Evolutionary conservation across 2,888 invertebrate species (phyloP).

Genomic region (Nephrotoma guestfalica): DNA sequence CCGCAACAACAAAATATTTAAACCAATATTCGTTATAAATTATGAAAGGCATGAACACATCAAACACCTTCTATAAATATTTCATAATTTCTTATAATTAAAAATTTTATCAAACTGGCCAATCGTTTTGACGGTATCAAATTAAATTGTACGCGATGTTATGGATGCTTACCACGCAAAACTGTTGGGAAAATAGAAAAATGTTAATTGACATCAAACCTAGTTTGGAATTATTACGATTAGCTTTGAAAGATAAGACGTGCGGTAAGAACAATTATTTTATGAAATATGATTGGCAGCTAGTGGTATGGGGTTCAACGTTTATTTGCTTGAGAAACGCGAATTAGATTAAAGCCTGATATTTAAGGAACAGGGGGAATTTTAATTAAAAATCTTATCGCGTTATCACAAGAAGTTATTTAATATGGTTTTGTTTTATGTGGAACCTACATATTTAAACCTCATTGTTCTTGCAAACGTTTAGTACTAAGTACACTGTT

Average conservation of each 20-base stretch:
- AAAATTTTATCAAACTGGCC: not conserved
- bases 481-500: too few relatives aligned
- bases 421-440: too few relatives aligned
- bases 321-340: not conserved
- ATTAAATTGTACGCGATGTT: not conserved
- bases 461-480: too few relatives aligned
- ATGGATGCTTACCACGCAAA: not conserved
- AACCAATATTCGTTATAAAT: not conserved
- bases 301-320: not conserved
- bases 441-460: too few relatives aligned
- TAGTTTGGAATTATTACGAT: not conserved
- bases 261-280: not conserved
- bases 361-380: too few relatives aligned
- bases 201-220: not conserved
- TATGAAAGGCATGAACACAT: not conserved
- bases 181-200: too few relatives aligned
- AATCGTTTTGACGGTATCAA: not conserved
- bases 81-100: not conserved
- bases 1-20: too few relatives aligned
- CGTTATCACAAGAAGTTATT: too few relatives aligned
- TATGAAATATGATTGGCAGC: not conserved
- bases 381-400: too few relatives aligned
- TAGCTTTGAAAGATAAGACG: not conserved
- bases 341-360: not conserved
- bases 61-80: not conserved